Evolutionary conservation across 2,113 vertebrate species (phyloP).

Genomic region (Apaloderma vittatum): DNA sequence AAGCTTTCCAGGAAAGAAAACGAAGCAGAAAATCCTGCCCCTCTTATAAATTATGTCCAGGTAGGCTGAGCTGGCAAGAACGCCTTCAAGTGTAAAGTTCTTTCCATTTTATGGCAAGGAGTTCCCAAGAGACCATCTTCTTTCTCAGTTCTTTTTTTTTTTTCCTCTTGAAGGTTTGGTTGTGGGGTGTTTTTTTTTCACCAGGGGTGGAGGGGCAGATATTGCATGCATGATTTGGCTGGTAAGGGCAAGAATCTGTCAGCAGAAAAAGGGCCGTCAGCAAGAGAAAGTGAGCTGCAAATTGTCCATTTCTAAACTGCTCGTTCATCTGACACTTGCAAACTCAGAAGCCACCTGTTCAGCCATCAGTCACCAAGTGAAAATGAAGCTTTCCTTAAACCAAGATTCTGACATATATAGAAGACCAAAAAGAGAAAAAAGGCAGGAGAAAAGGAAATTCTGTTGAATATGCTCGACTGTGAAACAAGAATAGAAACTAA

Average conservation of each 20-base stretch:
- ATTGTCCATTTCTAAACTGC: slow-evolving; percentile 87
- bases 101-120: slow-evolving; percentile 27
- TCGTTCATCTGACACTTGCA: slow-evolving; percentile 85
- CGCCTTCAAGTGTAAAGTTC: slow-evolving; percentile 40
- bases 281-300: slow-evolving; percentile 83
- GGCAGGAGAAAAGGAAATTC: not conserved
- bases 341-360: slow-evolving; percentile 87
- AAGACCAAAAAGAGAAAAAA: not conserved
- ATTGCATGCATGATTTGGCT: slow-evolving; percentile 69
- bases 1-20: slow-evolving; percentile 39
- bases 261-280: slow-evolving; percentile 76
- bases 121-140: not conserved
- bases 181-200: not conserved
- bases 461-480: not conserved
- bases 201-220: not conserved
- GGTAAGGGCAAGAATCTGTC: slow-evolving; percentile 71
- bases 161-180: not conserved
- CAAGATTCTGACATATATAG: slow-evolving; percentile 81
- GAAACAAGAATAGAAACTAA: slow-evolving; percentile 13
- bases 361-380: slow-evolving; percentile 86
- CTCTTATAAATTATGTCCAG: slow-evolving; percentile 55
- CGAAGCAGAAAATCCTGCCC: slow-evolving; percentile 6
- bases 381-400: slow-evolving; percentile 87
- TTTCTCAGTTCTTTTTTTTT: not conserved
- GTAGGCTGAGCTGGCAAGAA: slow-evolving; percentile 65